Evolutionary conservation across 2,797 vertebrate genomes (phyloP).

Genomic region (Gymnopithys bicolor): DNA sequence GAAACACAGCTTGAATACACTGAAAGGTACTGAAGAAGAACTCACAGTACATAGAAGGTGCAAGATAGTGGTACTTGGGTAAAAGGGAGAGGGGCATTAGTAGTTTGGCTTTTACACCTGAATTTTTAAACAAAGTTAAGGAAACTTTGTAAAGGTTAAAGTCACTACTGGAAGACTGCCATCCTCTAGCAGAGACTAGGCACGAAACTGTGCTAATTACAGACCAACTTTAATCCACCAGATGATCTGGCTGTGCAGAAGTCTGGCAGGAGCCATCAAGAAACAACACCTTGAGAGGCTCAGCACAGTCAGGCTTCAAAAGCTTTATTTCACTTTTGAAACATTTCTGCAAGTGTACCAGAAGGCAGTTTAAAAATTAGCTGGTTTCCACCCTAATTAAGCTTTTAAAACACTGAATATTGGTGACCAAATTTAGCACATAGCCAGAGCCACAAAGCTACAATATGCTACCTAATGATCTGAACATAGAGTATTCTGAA

Average conservation of each 20-base stretch:
- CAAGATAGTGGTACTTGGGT: not conserved
- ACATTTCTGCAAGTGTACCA: not conserved
- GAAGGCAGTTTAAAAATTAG: slow-evolving; percentile 20
- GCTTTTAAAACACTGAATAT: slow-evolving; percentile 1
- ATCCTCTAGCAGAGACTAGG: not conserved
- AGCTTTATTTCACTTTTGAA: slow-evolving; percentile 11
- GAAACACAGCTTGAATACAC: not conserved
- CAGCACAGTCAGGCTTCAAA: not conserved
- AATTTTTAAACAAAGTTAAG: not conserved
- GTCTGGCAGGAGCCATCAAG: not conserved
- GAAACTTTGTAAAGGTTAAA: not conserved
- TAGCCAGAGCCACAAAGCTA: not conserved
- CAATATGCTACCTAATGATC: not conserved
- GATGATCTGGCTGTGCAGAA: slow-evolving; percentile 21
- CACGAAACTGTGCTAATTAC: not conserved
- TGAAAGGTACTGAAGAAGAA: not conserved
- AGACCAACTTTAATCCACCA: not conserved
- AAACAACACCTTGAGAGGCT: not conserved
- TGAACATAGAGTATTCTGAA: not conserved
- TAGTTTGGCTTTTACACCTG: not conserved
- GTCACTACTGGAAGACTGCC: not conserved
- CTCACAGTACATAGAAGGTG: not conserved
- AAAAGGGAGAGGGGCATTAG: not conserved
- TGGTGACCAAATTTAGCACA: not conserved
- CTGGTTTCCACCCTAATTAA: slow-evolving; percentile 5